These are phyloP conservation scores for Nephrocerus scutellatus DNA, from an alignment of 2,888 invertebrate species.

Conservation along the genomic window DNA sequence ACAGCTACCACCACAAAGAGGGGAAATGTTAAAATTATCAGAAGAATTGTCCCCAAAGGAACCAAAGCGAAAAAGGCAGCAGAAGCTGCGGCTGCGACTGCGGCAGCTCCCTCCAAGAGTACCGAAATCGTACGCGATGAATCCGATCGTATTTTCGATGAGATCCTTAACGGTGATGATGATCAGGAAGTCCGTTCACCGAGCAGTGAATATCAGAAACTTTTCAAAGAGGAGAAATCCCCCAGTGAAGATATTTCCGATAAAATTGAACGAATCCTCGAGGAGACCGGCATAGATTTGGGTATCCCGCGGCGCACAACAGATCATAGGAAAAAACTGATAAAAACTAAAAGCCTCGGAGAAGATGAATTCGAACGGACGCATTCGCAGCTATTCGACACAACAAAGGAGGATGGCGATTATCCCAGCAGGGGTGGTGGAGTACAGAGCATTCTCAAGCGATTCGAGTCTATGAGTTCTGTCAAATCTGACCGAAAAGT, in stretches of 20 bases:
- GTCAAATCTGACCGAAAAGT: slow-evolving; percentile 34
- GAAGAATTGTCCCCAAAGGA: slow-evolving; percentile 41
- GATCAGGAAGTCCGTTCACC: slow-evolving; percentile 37
- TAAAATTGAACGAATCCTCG: slow-evolving; percentile 41
- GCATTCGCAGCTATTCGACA: neutral
- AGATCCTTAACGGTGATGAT: slow-evolving; percentile 33
- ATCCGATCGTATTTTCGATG: slow-evolving; percentile 40
- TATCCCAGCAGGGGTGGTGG: slow-evolving; percentile 27
- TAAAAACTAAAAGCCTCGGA: slow-evolving; percentile 37
- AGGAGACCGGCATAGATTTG: slow-evolving; percentile 39
- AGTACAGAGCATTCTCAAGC: slow-evolving; percentile 39
- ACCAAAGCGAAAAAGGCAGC: slow-evolving; percentile 31
- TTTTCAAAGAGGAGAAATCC: slow-evolving; percentile 44
- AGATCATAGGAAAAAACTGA: slow-evolving; percentile 30
- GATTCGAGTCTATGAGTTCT: slow-evolving; percentile 42
- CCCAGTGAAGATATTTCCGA: slow-evolving; percentile 45
- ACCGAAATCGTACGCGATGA: slow-evolving; percentile 30
- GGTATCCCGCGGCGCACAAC: slow-evolving; percentile 25
- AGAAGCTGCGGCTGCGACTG: slow-evolving; percentile 13
- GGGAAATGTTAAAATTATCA: slow-evolving; percentile 37
- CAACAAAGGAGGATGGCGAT: slow-evolving; percentile 24
- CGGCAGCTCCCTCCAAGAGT: neutral
- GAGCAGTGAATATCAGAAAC: slow-evolving; percentile 41
- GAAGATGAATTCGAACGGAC: slow-evolving; percentile 34
- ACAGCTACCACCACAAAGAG: slow-evolving; percentile 29